phyloP scores from a whole-genome alignment of 2,113 vertebrate genomes.

The Cranoglanis bouderius region DNA sequence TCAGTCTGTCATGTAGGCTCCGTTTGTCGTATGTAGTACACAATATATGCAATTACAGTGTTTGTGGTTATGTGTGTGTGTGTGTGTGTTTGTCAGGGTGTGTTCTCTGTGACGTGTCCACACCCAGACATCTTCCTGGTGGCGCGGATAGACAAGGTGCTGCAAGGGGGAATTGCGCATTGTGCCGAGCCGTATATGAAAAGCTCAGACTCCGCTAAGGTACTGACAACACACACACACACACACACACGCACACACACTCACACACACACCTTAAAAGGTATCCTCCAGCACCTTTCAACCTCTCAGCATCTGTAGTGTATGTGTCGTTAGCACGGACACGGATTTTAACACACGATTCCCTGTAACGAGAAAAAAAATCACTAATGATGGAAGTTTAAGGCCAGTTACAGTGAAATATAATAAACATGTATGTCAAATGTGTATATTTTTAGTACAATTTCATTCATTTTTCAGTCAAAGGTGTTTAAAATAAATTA shows the following conservation, averaged over 20 bases:
- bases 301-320: background rate
- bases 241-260: conserved; percentile 20
- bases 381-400: background rate
- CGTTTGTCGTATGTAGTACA: background rate
- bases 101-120: conserved; percentile 95
- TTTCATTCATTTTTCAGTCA: background rate
- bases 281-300: conserved; percentile 11
- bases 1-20: background rate
- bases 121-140: conserved; percentile 96
- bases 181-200: conserved; percentile 99
- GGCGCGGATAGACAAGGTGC: conserved; percentile 92
- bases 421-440: background rate
- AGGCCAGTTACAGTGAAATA: background rate
- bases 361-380: background rate
- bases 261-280: background rate
- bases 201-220: conserved; percentile 95
- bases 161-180: conserved; percentile 93
- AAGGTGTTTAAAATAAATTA: background rate
- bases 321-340: background rate
- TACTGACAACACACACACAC: conserved; percentile 55
- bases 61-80: conserved; percentile 6
- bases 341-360: background rate
- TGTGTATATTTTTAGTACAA: too few relatives aligned
- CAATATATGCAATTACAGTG: background rate
- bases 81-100: conserved; percentile 71